Evolutionary conservation across 2,888 invertebrate species (phyloP), one percentile per base, ranked within the genome.

Genomic region (Leptopilina myrica): DNA sequence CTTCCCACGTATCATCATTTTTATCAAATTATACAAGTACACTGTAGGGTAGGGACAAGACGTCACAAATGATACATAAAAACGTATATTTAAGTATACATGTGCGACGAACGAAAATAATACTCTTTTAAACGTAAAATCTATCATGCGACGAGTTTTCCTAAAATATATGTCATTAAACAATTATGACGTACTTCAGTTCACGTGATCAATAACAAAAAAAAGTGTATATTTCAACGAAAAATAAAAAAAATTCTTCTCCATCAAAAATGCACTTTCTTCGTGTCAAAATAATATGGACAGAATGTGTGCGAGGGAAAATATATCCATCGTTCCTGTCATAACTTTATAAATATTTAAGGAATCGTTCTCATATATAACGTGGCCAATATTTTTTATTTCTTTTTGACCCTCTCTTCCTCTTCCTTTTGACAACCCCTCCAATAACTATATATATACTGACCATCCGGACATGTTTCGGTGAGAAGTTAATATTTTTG

Each of bases 1-100:
- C 82, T 88, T 89, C 87, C 87, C 87, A 87, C 89, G 87, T 88
- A 87, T 88, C 81, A 87, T 88, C 81, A 79, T 82, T 81, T 82
- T 82, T 82, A 82, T 84, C 80, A 79, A 84, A 84, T 84, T 84
- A 20, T 20, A 82, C 78, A 69, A 75, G 80, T 73, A 78, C n/a
- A 64, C 43, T 15, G 40, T 20, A 20, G 49, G 15, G 49, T 14
- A 40, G n/a, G 43, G n/a, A 59, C 2, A 59, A 33, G 53, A 73
- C 56, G 40, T 73, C 73, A 73, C 33, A 20, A 15, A 26, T 59
- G 6, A 43, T 40, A 64, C n/a, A 33, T 56, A 56, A 15, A 53
- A 6, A 75, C 8, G 53, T 75, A 33, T 14, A 33, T 14, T 62
- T 12, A 73, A n/a, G n/a, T n/a, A 26, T 26, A 53, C 46, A 53